Conservation (phyloP, 2,888 invertebrate genomes). For the Tetheella fluctuosa region DNA sequence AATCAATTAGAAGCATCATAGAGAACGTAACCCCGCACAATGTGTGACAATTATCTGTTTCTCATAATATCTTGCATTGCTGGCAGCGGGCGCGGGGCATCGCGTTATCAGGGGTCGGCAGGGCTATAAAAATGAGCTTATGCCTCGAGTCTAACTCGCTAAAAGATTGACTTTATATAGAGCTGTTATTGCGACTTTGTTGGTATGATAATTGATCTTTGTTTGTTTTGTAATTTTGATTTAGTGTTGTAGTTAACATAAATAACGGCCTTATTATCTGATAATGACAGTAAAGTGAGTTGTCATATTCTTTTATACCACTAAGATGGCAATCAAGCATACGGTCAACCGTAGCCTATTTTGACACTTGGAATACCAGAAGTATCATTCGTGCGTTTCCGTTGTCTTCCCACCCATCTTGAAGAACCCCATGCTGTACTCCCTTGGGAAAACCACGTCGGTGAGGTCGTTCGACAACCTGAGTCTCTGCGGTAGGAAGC, state of each 20-base stretch:
- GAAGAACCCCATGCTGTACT: too few species aligned
- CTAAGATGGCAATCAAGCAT: too few species aligned
- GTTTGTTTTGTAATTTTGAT: slow-evolving; percentile 10
- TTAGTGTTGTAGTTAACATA: neutral
- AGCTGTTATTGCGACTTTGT: slow-evolving; percentile 41
- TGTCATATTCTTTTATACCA: too few species aligned
- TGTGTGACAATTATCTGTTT: slow-evolving; percentile 73
- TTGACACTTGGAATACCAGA: too few species aligned
- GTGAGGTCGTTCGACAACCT: too few species aligned
- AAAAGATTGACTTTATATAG: slow-evolving; percentile 49
- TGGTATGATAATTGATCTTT: slow-evolving; percentile 24
- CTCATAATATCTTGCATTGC: slow-evolving; percentile 79
- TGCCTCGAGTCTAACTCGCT: slow-evolving; percentile 74
- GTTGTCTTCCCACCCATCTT: too few species aligned
- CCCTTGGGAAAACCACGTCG: too few species aligned
- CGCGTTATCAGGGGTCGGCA: slow-evolving; percentile 73
- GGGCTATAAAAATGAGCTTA: slow-evolving; percentile 83
- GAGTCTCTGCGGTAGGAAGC: too few species aligned
- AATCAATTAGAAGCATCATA: slow-evolving; percentile 2
- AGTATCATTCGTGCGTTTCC: too few species aligned
- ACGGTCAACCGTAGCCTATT: too few species aligned
- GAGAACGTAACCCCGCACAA: slow-evolving; percentile 25
- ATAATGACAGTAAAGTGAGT: too few species aligned
- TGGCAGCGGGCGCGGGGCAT: slow-evolving; percentile 46
- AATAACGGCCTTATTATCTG: too few species aligned